phyloP scores from a whole-genome alignment of 2,797 vertebrate genomes.

The Pantherophis alleghaniensis region DNA sequence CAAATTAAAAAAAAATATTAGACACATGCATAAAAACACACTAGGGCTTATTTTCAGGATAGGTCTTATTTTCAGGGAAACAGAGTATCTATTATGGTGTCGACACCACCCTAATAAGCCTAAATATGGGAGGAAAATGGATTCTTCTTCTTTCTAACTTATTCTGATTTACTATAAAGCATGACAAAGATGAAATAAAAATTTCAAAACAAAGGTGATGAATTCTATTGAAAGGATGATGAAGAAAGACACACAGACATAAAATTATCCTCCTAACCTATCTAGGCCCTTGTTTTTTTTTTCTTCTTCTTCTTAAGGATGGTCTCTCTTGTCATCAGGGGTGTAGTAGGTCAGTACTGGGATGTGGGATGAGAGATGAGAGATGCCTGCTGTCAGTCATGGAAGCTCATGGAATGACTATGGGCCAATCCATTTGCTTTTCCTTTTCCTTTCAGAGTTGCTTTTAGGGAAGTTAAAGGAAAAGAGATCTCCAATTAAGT shows the following conservation, averaged over 20 bases:
- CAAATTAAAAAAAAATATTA: no score
- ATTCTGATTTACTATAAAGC: neutral
- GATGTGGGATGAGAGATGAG: no score
- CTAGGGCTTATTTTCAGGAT: no score
- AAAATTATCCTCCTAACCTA: neutral
- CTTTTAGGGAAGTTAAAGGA: neutral
- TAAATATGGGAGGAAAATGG: neutral
- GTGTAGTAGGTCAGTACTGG: neutral
- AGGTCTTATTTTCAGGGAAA: no score
- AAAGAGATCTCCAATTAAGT: neutral
- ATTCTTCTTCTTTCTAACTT: neutral
- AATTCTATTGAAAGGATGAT: no score
- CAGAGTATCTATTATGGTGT: neutral
- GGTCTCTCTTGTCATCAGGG: neutral
- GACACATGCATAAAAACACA: no score
- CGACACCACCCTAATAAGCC: no score
- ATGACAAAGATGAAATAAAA: neutral
- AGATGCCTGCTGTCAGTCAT: neutral
- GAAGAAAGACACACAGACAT: neutral
- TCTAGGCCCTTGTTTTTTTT: neutral
- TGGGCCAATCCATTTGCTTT: neutral
- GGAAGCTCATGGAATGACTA: neutral
- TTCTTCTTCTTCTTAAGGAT: no score
- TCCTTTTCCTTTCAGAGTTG: neutral
- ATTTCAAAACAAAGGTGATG: neutral